Conservation (phyloP, 2,797 vertebrate species). For the Glyptemys insculpta region DNA sequence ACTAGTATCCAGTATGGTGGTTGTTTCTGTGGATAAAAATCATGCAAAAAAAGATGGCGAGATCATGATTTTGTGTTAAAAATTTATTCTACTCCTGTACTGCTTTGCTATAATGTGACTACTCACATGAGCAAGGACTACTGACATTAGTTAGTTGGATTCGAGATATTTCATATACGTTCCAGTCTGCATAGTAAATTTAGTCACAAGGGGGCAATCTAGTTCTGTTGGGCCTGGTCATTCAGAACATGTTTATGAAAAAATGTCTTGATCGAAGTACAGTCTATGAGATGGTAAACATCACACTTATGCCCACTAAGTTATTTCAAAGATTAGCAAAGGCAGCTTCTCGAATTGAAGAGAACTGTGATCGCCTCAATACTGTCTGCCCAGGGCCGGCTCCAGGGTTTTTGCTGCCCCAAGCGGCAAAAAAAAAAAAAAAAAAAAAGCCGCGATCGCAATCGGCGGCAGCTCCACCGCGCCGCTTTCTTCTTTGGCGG, state of each 20-base stretch:
- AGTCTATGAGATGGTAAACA: not conserved
- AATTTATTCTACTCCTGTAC: no score
- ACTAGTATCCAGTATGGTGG: not conserved
- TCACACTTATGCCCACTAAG: not conserved
- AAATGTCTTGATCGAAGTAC: not conserved
- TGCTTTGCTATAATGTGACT: not conserved
- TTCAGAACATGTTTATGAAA: not conserved
- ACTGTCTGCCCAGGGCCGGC: no score
- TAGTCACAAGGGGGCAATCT: not conserved
- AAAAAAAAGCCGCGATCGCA: no score
- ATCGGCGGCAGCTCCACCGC: no score
- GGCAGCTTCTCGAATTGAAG: not conserved
- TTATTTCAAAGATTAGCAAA: not conserved
- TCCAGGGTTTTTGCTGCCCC: no score
- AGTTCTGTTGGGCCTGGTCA: accelerated
- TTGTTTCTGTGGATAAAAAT: not conserved
- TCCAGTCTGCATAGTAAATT: not conserved
- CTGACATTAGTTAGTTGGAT: not conserved
- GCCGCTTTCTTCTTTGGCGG: no score
- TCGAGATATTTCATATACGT: not conserved
- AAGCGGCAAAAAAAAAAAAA: no score
- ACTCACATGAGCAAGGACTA: not conserved
- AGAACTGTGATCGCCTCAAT: not conserved
- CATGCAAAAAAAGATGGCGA: not conserved
- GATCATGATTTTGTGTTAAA: not conserved